phyloP scores from a whole-genome alignment of 2,113 vertebrate species.

The Pachyramphus minor region DNA sequence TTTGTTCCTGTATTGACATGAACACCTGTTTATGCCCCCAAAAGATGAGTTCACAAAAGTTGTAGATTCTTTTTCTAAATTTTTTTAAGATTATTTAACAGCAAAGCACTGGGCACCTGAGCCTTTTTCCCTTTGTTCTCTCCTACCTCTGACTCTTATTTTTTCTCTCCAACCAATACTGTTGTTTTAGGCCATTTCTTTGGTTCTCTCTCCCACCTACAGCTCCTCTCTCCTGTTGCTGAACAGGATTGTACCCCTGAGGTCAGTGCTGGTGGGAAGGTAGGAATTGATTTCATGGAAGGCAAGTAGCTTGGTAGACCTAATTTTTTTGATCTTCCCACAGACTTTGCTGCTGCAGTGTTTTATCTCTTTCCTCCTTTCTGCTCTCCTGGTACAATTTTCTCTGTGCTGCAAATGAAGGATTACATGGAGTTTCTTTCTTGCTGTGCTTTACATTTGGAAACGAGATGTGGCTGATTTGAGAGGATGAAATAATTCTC shows the following conservation, averaged over 20 bases:
- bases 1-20: not conserved
- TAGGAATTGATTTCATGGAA: not conserved
- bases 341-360: not conserved
- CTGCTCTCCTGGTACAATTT: not conserved
- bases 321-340: not conserved
- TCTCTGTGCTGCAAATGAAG: not conserved
- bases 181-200: not conserved
- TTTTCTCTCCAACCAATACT: not conserved
- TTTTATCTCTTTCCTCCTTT: not conserved
- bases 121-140: not conserved
- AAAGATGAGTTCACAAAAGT: not conserved
- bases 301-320: not conserved
- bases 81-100: not conserved
- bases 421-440: not conserved
- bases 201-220: not conserved
- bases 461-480: not conserved
- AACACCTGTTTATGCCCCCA: not conserved
- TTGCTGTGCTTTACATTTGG: not conserved
- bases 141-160: not conserved
- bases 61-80: not conserved
- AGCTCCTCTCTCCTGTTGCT: not conserved
- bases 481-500: conserved; percentile 23
- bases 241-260: not conserved
- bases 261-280: not conserved
- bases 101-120: not conserved